A percentile compares a stretch with the other conserved stretches of the same genome.
These are phyloP conservation scores for Ceratotherium simum DNA, from an alignment of 2,113 vertebrate genomes.

Conservation along the genomic window DNA sequence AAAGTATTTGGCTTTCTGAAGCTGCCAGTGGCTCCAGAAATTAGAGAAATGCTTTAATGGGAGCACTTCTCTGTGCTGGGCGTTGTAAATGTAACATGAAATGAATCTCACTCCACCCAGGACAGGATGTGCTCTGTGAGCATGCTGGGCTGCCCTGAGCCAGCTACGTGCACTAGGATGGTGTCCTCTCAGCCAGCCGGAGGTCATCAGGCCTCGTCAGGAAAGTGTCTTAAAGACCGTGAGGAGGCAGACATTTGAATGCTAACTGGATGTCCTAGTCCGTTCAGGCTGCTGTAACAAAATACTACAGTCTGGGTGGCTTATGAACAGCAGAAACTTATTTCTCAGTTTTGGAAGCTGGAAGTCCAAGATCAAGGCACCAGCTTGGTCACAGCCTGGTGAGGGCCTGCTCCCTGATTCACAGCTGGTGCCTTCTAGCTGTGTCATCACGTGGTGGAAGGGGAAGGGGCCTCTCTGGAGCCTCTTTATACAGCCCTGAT, in stretches of 20 bases:
- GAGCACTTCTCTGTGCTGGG: background rate
- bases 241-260: background rate
- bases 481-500: background rate
- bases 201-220: background rate
- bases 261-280: background rate
- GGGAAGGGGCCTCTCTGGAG: background rate
- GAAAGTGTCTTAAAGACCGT: background rate
- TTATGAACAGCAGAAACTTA: background rate
- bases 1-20: slow-evolving; percentile 46
- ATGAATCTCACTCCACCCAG: background rate
- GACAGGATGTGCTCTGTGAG: background rate
- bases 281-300: background rate
- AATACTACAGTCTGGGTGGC: background rate
- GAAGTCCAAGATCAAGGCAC: background rate
- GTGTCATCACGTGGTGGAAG: background rate
- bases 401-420: background rate
- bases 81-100: slow-evolving; percentile 12
- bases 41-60: slow-evolving; percentile 36
- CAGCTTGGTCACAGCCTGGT: too few species aligned
- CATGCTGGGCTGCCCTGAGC: background rate
- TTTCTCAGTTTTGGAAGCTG: background rate
- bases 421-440: background rate
- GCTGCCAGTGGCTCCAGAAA: background rate
- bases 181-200: background rate
- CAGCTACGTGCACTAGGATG: fast-evolving